These are phyloP conservation scores for Semnornis frantzii DNA, from an alignment of 2,113 vertebrate species.

Conservation along the genomic window DNA sequence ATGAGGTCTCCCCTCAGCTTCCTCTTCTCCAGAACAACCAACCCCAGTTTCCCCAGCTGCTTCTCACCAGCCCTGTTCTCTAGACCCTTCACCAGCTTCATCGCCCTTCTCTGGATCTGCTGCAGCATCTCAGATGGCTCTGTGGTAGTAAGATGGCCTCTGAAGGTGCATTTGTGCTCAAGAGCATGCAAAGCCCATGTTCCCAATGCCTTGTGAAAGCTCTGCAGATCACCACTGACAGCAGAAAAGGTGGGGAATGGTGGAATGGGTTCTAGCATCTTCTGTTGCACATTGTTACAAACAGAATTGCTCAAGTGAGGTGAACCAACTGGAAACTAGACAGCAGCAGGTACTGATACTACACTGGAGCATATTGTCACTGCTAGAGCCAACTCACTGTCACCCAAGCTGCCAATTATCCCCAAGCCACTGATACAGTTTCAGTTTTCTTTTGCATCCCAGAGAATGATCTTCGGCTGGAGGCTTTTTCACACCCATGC, in stretches of 20 bases:
- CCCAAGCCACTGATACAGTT: conserved; percentile 63
- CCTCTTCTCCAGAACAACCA: too few species aligned
- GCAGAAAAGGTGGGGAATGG: neutral
- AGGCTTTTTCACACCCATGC: conserved; percentile 84
- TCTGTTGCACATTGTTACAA: neutral
- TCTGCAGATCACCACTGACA: neutral
- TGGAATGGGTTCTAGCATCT: neutral
- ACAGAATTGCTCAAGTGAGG: conserved; percentile 56
- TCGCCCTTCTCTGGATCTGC: too few species aligned
- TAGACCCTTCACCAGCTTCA: too few species aligned
- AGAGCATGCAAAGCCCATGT: neutral
- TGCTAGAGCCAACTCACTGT: conserved; percentile 65
- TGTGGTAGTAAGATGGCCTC: neutral
- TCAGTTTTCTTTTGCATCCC: conserved; percentile 49
- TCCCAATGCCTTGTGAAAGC: neutral
- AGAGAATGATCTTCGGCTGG: conserved; percentile 77
- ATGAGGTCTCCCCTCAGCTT: too few species aligned
- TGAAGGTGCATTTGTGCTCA: neutral
- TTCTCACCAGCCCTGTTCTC: too few species aligned
- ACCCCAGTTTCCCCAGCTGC: too few species aligned
- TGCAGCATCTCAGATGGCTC: too few species aligned
- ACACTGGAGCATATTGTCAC: conserved; percentile 72
- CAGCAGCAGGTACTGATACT: conserved; percentile 67
- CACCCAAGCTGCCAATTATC: conserved; percentile 78
- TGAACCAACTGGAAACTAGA: conserved; percentile 69